phyloP scores from a whole-genome alignment of 2,113 vertebrate genomes.

The Python bivittatus region DNA sequence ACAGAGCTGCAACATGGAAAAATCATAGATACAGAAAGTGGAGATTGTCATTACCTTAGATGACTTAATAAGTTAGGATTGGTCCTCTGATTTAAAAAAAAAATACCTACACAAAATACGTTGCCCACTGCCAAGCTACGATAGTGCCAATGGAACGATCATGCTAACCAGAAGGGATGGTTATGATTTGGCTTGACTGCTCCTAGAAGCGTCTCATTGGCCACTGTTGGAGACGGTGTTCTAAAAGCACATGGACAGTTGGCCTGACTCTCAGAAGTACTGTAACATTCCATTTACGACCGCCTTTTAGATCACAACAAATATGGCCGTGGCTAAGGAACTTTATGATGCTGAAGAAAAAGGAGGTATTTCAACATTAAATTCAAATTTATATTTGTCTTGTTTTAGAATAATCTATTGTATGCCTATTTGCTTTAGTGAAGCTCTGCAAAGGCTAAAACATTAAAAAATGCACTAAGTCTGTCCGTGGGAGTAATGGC shows the following conservation, averaged over 20 bases:
- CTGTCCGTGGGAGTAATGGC: not conserved
- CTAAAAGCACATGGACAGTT: not conserved
- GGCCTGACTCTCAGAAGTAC: not conserved
- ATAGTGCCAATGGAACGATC: not conserved
- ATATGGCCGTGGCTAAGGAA: not conserved
- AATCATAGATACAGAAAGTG: not conserved
- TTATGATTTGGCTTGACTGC: not conserved
- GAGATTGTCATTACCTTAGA: not conserved
- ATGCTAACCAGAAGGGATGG: not conserved
- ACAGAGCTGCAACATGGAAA: not conserved
- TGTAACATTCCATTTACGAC: not conserved
- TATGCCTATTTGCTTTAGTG: conserved; percentile 37
- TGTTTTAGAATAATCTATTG: conserved; percentile 31
- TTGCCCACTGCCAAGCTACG: not conserved
- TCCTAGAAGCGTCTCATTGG: not conserved
- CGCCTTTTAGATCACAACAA: not conserved
- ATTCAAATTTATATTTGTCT: conserved; percentile 20
- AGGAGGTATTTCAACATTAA: conserved; percentile 41
- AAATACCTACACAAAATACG: not conserved
- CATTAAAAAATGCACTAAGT: conserved; percentile 8
- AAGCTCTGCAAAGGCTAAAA: conserved; percentile 41
- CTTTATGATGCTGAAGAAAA: conserved; percentile 48
- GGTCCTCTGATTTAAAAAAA: not conserved
- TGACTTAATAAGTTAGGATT: not conserved
- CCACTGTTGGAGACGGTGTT: not conserved